These are phyloP conservation scores for Trichechus manatus DNA, from an alignment of 2,113 vertebrate genomes.

Conservation along the genomic window DNA sequence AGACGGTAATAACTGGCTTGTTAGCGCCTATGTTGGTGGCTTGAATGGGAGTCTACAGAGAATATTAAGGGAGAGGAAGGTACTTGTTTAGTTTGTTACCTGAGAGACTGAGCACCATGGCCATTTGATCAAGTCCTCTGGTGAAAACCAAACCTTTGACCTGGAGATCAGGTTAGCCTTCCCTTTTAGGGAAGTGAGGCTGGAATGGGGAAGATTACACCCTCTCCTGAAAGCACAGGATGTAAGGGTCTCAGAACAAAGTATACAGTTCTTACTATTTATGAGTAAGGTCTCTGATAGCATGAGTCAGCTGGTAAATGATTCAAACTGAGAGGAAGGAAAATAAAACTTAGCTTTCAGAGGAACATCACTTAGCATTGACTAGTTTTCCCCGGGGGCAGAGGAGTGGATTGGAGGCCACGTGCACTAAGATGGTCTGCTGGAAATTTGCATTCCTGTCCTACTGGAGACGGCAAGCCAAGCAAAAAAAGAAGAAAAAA, in stretches of 20 bases:
- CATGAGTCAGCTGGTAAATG: fast-evolving
- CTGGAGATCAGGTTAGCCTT: not conserved
- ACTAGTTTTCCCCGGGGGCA: not conserved
- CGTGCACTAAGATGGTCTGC: fast-evolving
- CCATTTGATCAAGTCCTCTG: not conserved
- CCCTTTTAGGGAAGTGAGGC: no score
- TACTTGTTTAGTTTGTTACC: not conserved
- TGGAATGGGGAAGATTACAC: not conserved
- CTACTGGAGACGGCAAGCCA: not conserved
- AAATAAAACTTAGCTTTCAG: not conserved
- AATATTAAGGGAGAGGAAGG: not conserved
- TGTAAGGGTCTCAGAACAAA: not conserved
- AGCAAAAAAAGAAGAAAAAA: fast-evolving
- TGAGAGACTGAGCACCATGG: no score
- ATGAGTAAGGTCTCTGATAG: not conserved
- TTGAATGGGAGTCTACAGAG: not conserved
- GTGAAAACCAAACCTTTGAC: not conserved
- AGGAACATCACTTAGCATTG: not conserved
- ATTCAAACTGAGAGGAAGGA: not conserved
- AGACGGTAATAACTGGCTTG: not conserved
- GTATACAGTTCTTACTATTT: no score
- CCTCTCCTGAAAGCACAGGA: not conserved
- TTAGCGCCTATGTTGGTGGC: not conserved
- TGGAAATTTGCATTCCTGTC: not conserved
- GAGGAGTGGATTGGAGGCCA: not conserved